Base-by-base conservation (phyloP, 2,888 invertebrate genomes). In the Ethmia dodecea region DNA sequence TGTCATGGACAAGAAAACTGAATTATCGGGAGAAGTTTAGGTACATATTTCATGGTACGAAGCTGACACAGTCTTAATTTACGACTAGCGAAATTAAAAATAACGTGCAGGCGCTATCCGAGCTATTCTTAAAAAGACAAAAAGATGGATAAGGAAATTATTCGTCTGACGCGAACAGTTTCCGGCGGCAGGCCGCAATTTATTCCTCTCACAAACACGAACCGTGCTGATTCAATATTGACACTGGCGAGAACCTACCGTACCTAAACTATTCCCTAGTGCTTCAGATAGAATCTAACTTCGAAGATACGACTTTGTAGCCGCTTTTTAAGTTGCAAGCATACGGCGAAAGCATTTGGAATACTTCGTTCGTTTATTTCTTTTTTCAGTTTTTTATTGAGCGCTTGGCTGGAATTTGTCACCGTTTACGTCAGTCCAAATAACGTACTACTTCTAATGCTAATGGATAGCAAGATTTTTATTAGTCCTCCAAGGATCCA, bases 211-310 rank as follows among this genome's bases (percentile, higher is more conserved):
- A 75, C 77, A 79, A 78, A 77, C 76, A 75, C 62, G 64, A 64
- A 57, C 65, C 59, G 62, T 51, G 66, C 72, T 72, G 73, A 73
- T 78, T 76, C 80, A 81, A 81, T 81, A 81, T 81, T 81, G 79
- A 80, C 76, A 70, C 61, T 62, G 57, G 68, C 67, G 62, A 61
- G 60, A 63, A 55, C 48, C 52, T 38, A 27, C 47, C 49, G 55
- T 62, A 66, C 66, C 70, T 68, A 70, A 66, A 55, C 59, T 68
- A 72, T 70, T 72, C 71, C 68, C 71, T 14, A 12, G 32, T 6
- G 32, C 26, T 26, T 26, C n/a, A 16, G 26, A 9, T 20, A n/a
- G 8, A 22, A 20, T 32, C 32, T n/a, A 32, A 32, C 32, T 65
- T 60, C 51, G 55, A 58, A 60, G 65, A 68, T 64, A 61, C 59